Conservation (phyloP, 1,140 invertebrate species). For the Drosophila lowei region DNA sequence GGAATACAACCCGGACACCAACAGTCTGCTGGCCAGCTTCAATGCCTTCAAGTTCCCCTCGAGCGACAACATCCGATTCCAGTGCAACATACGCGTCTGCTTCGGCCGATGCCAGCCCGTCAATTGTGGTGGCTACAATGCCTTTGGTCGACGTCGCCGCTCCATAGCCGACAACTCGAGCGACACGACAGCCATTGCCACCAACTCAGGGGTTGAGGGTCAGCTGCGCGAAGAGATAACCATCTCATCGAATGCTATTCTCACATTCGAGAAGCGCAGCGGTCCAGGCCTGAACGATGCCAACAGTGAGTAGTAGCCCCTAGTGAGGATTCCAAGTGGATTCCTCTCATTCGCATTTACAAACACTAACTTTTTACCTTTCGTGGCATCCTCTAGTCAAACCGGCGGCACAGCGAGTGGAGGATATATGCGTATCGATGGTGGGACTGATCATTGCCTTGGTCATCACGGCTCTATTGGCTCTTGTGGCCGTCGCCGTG, state of each 20-base stretch:
- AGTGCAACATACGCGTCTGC: conserved; percentile 97
- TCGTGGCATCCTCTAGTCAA: conserved; percentile 71
- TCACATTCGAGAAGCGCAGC: conserved; percentile 93
- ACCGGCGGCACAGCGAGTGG: conserved; percentile 87
- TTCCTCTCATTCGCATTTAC: not conserved
- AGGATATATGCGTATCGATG: conserved; percentile 96
- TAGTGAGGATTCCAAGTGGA: too few relatives aligned
- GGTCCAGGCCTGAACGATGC: conserved; percentile 86
- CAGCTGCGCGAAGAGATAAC: conserved; percentile 96
- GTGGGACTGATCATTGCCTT: conserved; percentile 95
- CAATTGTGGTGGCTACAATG: conserved; percentile 95
- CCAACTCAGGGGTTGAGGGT: conserved; percentile 86
- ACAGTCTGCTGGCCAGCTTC: conserved; percentile 92
- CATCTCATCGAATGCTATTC: conserved; percentile 95
- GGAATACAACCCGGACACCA: conserved; percentile 93
- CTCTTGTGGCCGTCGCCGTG: conserved; percentile 95
- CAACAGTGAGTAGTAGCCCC: conserved; percentile 85
- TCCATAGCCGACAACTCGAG: conserved; percentile 85
- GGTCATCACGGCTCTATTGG: conserved; percentile 94
- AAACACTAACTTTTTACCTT: not conserved
- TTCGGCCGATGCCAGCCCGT: conserved; percentile 97
- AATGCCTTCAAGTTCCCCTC: conserved; percentile 98
- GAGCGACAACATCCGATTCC: conserved; percentile 97
- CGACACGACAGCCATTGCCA: conserved; percentile 84
- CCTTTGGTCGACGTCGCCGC: conserved; percentile 92